Evolutionary conservation across 2,113 vertebrate genomes (phyloP).

Genomic region (Pholis gunnellus): DNA sequence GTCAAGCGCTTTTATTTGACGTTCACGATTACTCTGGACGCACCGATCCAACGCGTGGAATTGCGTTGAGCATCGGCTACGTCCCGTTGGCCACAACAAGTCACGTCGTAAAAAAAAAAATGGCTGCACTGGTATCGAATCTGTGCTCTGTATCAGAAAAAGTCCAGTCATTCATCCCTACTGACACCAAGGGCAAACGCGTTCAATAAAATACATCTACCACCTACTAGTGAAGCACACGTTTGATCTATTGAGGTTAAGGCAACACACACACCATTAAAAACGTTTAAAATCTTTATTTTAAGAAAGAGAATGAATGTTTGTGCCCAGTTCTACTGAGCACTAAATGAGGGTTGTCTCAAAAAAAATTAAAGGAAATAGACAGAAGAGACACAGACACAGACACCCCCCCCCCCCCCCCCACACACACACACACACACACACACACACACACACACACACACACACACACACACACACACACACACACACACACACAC

Average conservation of each 20-base stretch:
- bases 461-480: too few species aligned
- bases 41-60: neutral
- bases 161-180: neutral
- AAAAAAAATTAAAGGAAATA: neutral
- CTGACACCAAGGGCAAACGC: neutral
- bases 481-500: too few species aligned
- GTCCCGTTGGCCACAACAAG: too few species aligned
- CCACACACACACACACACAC: too few species aligned
- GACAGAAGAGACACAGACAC: neutral
- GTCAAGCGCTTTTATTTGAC: constrained; percentile 1
- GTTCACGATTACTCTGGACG: neutral
- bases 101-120: too few species aligned
- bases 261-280: neutral
- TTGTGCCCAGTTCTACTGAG: too few species aligned
- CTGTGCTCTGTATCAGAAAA: neutral
- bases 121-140: too few species aligned
- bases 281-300: neutral
- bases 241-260: neutral
- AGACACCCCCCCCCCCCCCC: too few species aligned
- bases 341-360: too few species aligned
- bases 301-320: too few species aligned
- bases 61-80: neutral
- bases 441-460: neutral
- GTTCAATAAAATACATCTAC: neutral
- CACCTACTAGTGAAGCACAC: neutral